Conservation (phyloP, 2,113 vertebrate genomes). For the Lutjanus erythropterus region DNA sequence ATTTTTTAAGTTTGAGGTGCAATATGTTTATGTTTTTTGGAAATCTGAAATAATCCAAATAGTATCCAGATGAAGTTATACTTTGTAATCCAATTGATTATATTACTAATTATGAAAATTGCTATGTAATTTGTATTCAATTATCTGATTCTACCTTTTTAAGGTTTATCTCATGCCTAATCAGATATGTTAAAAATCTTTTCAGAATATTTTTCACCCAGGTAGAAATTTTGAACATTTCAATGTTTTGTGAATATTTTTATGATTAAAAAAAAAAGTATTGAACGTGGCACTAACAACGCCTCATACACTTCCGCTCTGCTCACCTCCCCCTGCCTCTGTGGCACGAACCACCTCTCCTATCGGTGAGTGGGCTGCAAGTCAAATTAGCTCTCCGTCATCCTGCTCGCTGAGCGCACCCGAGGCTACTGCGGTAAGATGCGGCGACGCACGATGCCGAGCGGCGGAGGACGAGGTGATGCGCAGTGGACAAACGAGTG, state of each 20-base stretch:
- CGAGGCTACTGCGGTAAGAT: constrained; percentile 79
- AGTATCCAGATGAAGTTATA: no score
- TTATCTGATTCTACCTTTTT: no score
- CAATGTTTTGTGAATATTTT: background rate
- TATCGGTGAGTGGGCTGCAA: constrained; percentile 74
- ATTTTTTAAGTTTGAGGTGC: no score
- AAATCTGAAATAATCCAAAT: no score
- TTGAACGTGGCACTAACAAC: constrained; percentile 27
- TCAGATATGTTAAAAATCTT: background rate
- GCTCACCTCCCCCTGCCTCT: constrained; percentile 34
- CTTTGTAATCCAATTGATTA: no score
- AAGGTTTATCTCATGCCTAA: background rate
- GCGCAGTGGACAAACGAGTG: constrained; percentile 55
- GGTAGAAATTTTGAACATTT: background rate
- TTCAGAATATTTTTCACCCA: background rate
- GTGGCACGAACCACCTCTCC: constrained; percentile 61
- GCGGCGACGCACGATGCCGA: constrained; percentile 56
- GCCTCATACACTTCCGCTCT: constrained; percentile 50
- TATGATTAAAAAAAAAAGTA: no score
- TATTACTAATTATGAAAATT: no score
- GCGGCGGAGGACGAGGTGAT: constrained; percentile 46
- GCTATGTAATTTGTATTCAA: no score
- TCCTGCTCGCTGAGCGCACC: constrained; percentile 61
- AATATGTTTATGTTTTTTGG: no score
- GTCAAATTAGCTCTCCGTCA: constrained; percentile 73